Conservation (phyloP, 2,888 invertebrate genomes). For the Brachyopa scutellaris region DNA sequence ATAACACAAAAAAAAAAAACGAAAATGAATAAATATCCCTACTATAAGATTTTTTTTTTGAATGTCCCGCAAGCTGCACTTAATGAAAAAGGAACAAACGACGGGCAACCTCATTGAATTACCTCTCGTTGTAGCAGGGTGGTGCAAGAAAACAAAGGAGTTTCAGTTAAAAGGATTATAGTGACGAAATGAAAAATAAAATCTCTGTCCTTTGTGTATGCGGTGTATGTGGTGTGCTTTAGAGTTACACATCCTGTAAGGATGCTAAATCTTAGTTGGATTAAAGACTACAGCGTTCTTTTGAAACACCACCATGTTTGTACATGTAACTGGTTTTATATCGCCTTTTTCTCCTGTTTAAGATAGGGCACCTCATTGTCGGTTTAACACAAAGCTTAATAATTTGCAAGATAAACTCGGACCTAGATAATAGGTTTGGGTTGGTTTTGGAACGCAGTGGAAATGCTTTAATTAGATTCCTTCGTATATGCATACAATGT, state of each 20-base stretch:
- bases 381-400: slow-evolving; percentile 41
- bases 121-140: neutral
- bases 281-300: slow-evolving; percentile 2
- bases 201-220: slow-evolving; percentile 9
- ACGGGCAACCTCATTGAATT: slow-evolving; percentile 3
- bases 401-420: slow-evolving; percentile 26
- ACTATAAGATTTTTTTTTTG: slow-evolving; percentile 5
- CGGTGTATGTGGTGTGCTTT: neutral
- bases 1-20: neutral
- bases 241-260: neutral
- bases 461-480: slow-evolving; percentile 31
- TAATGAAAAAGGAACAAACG: slow-evolving; percentile 24
- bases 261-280: slow-evolving; percentile 1
- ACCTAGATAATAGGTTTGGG: neutral
- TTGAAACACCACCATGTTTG: neutral
- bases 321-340: neutral
- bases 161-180: slow-evolving; percentile 41
- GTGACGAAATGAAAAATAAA: slow-evolving; percentile 48
- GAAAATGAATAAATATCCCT: neutral
- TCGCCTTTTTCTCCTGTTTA: neutral
- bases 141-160: neutral
- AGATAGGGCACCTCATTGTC: slow-evolving; percentile 34
- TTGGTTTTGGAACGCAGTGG: neutral
- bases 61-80: slow-evolving; percentile 23
- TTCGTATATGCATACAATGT: neutral